These are phyloP conservation scores for Athripsodes cinereus DNA, from an alignment of 2,888 invertebrate species.

Conservation along the genomic window DNA sequence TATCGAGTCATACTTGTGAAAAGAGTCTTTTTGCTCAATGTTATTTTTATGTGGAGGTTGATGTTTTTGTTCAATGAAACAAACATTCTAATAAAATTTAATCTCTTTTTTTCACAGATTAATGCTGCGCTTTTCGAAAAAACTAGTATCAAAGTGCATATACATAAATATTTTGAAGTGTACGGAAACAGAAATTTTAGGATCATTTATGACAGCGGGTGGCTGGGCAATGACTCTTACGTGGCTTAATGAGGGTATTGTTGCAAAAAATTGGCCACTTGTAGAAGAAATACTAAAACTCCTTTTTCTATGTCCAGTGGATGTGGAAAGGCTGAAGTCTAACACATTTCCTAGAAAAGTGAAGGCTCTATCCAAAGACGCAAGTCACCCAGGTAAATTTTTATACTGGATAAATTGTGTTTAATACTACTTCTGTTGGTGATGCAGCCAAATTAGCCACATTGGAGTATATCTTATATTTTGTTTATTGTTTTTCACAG, in stretches of 20 bases:
- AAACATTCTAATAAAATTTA: too few species aligned
- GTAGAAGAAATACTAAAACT: conserved; percentile 82
- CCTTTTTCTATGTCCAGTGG: conserved; percentile 80
- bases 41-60: too few species aligned
- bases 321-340: conserved; percentile 82
- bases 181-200: conserved; percentile 75
- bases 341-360: conserved; percentile 91
- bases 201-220: conserved; percentile 83
- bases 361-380: conserved; percentile 78
- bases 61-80: too few species aligned
- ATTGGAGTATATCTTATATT: conserved; percentile 11
- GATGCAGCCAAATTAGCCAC: neutral
- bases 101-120: conserved; percentile 62
- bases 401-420: neutral
- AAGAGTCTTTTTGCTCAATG: too few species aligned
- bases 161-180: conserved; percentile 88
- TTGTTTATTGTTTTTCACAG: conserved; percentile 45
- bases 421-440: neutral
- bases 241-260: conserved; percentile 87
- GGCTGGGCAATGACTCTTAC: conserved; percentile 88
- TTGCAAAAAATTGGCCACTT: conserved; percentile 78
- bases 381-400: conserved; percentile 65
- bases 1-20: too few species aligned
- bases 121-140: conserved; percentile 93
- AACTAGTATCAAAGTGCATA: conserved; percentile 91